Evolutionary conservation across 2,888 invertebrate species (phyloP), one percentile per base, ranked within the genome.

Genomic region (Camponotus fellah): DNA sequence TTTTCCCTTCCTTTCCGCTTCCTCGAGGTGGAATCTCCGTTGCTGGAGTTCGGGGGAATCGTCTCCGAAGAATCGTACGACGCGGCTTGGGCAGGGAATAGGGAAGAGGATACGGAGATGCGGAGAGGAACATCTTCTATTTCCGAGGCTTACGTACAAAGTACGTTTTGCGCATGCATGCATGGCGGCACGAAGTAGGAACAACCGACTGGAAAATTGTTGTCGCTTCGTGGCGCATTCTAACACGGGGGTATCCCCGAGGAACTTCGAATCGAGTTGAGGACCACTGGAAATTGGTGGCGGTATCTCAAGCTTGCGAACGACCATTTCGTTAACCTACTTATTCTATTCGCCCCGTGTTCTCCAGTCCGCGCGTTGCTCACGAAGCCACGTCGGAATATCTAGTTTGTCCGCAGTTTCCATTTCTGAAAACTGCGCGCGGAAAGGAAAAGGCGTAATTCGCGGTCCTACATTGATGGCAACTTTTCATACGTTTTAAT

Each of bases 281-380:
- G 87, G 85, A 84, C 88, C 87, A 86, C 91, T 85, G 87, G 74
- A 86, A 90, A 90, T 90, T 91, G 90, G 80, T 86, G 86, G 87
- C 77, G 88, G 88, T 88, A 91, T 90, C 86, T 90, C 85, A 90
- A 88, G 86, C 88, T 91, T 87, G 88, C 85, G 86, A 87, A 90
- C 90, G 88, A 90, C 90, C 91, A 90, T 90, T 91, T 91, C 90
- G 87, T 90, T 91, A 90, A 90, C 88, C 91, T 91, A 91, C 86
- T 90, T 91, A 90, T 90, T 91, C 90, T 82, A 84, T 53, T 84
- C 91, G 87, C 66, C 26, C 37, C 68, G 49, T 74, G n/a, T 53
- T 53, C n/a, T 65, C 62, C 77, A 37, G 68, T 68, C 60, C 8
- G 8, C 53, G 80, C 75, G 68, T 62, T 66, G 65, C 74, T 74